Percentiles rank a stretch among this genome's conserved stretches.
Evolutionary conservation across 1,140 invertebrate species (phyloP).

Genomic region (Drosophila repletoides): DNA sequence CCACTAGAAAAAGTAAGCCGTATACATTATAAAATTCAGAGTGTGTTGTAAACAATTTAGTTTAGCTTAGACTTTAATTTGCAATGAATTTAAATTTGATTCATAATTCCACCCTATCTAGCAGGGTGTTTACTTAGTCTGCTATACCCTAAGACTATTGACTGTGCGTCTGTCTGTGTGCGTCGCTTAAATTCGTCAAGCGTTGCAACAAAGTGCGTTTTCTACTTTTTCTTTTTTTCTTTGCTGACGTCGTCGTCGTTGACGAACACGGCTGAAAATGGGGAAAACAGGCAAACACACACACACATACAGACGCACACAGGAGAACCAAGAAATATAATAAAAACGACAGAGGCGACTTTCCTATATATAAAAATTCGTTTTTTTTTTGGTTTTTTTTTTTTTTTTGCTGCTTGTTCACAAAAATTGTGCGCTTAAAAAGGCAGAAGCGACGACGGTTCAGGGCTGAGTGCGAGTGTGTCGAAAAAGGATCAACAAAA

Average conservation of each 20-base stretch:
- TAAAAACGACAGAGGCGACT: constrained; percentile 64
- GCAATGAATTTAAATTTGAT: too few relatives aligned
- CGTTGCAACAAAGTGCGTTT: constrained; percentile 75
- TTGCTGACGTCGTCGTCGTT: constrained; percentile 13
- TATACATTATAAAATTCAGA: too few relatives aligned
- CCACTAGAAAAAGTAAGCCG: too few relatives aligned
- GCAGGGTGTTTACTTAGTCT: too few relatives aligned
- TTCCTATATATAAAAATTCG: too few relatives aligned
- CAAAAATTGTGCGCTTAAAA: constrained; percentile 52
- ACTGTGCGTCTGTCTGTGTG: not conserved
- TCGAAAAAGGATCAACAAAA: constrained; percentile 28
- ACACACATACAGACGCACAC: constrained; percentile 4
- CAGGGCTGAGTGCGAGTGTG: not conserved
- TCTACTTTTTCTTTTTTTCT: constrained; percentile 33
- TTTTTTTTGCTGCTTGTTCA: constrained; percentile 35
- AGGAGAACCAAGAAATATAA: constrained; percentile 51
- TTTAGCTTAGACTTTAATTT: too few relatives aligned
- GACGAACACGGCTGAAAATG: constrained; percentile 19
- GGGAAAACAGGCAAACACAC: constrained; percentile 8
- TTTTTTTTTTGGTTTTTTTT: constrained; percentile 26
- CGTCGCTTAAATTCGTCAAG: constrained; percentile 56
- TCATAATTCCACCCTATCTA: too few relatives aligned
- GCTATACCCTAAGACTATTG: not conserved
- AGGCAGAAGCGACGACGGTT: constrained; percentile 12
- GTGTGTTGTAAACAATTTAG: too few relatives aligned